Conservation (phyloP, 37 sponge, comb jelly and placozoan species). For the Aphrocallistes beatrix region DNA sequence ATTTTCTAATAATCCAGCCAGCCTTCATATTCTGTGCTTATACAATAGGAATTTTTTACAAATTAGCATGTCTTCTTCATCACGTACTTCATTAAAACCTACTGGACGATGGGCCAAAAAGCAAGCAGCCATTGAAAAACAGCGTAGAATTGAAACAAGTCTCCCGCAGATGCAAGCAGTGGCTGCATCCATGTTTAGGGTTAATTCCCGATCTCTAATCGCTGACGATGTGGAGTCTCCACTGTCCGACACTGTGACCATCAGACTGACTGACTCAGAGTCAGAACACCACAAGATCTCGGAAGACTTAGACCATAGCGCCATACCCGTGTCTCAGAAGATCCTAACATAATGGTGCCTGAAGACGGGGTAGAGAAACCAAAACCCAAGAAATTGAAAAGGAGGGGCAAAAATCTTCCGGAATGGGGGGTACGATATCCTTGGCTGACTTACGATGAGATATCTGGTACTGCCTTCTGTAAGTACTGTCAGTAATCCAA, state of each 20-base stretch:
- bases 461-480: not conserved
- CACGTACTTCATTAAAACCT: not conserved
- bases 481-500: not conserved
- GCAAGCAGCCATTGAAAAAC: not conserved
- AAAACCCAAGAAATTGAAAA: not conserved
- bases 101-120: not conserved
- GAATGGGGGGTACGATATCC: not conserved
- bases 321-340: not conserved
- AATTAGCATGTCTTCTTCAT: too few relatives aligned
- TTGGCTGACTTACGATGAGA: not conserved
- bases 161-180: not conserved
- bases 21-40: too few relatives aligned
- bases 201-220: not conserved
- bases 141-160: not conserved
- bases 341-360: not conserved
- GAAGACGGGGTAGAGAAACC: not conserved
- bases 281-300: not conserved
- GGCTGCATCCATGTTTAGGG: not conserved
- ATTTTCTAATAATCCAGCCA: too few relatives aligned
- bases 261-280: not conserved
- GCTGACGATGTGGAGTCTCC: not conserved
- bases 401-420: not conserved
- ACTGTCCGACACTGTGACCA: not conserved
- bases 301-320: not conserved
- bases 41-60: too few relatives aligned